Evolutionary conservation across 2,888 invertebrate genomes (phyloP), one percentile per base, ranked within the genome.

Genomic region (Idaea biselata): DNA sequence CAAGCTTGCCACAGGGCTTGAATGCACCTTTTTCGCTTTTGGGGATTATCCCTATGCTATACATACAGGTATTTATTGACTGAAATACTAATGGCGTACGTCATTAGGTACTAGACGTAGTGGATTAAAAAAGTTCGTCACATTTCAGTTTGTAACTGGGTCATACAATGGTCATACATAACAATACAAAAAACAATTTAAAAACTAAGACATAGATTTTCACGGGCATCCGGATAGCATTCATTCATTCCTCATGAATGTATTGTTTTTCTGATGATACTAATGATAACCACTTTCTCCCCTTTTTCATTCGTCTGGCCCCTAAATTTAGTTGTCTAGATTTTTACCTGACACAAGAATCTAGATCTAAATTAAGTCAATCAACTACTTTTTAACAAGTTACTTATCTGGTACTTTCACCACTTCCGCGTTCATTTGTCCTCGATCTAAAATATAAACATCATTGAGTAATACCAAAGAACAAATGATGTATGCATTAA

Each of bases 401-500:
- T 44, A n/a, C n/a, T n/a, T n/a, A 44, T 44, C 44, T 44, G 11
- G 44, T 44, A 44, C 44, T 44, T 44, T 44, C 44, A 44, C 44
- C 14, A 44, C 44, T 44, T 44, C 44, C 44, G 44, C 44, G 44
- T 44, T 44, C 8, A 44, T 44, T 44, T 44, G 44, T 44, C 44
- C 44, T 44, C 44, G 44, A 44, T 44, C 44, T 44, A 44, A 44
- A 44, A 44, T 14, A 44, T 44, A 44, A 44, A 44, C 44, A 44
- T 8, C 11, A 44, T 44, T 44, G 44, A 44, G 44, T 44, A 44
- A 44, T 44, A 44, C 44, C 44, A 7, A 44, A 44, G 44, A 64
- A 61, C 61, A 33, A 64, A 64, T 25, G 64, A 58, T 60, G 25
- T 58, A 44, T 62, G 16, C 44, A 44, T 63, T 44, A 8, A 44